Evolutionary conservation across 2,888 invertebrate species (phyloP).

Genomic region (Leucophenga montana): DNA sequence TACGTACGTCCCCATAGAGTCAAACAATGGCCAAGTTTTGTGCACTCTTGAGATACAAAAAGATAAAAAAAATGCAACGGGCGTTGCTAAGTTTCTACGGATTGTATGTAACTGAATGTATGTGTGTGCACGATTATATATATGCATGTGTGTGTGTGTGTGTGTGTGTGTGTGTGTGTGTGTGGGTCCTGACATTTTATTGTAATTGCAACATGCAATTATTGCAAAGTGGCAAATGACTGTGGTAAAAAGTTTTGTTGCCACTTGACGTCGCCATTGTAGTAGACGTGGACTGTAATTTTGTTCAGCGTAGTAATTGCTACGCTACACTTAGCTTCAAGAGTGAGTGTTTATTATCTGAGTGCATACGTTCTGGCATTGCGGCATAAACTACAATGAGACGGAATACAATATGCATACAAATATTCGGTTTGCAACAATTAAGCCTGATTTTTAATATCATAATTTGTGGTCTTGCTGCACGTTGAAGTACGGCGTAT

Average conservation of each 20-base stretch:
- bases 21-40: slow-evolving; percentile 13
- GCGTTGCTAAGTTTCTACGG: neutral
- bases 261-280: neutral
- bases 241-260: slow-evolving; percentile 28
- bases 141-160: neutral
- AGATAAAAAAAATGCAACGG: neutral
- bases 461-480: neutral
- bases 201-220: slow-evolving; percentile 29
- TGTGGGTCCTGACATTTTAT: slow-evolving; percentile 21
- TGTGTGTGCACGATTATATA: neutral
- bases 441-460: neutral
- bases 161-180: slow-evolving; percentile 1
- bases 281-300: neutral
- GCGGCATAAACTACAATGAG: too few species aligned
- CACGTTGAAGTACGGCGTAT: too few species aligned
- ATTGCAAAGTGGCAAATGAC: slow-evolving; percentile 27
- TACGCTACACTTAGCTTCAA: neutral
- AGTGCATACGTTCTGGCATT: neutral
- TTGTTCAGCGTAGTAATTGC: neutral
- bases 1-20: neutral
- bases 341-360: slow-evolving; percentile 8
- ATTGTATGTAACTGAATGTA: neutral
- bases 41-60: neutral
- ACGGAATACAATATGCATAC: too few species aligned
- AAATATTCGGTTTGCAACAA: neutral